Evolutionary conservation across 2,113 vertebrate genomes (phyloP), one percentile per base, ranked within the genome.

Genomic region (Cyphomyrus plagiostoma): DNA sequence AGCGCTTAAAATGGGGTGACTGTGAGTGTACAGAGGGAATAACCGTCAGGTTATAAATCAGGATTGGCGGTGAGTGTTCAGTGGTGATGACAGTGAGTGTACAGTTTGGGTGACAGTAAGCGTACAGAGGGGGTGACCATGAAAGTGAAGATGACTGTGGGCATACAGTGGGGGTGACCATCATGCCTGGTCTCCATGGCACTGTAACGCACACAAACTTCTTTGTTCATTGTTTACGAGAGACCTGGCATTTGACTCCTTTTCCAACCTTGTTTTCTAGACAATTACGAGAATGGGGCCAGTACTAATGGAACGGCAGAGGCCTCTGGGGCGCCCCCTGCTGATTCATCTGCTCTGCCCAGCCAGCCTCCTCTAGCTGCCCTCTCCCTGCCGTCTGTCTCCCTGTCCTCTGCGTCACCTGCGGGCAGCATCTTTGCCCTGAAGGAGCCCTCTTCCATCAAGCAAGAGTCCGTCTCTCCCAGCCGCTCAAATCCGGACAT

Each of bases 391-490:
- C 91, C 39, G 21, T 42, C 56, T 21, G 82, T 1, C 11, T 1
- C 89, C 83, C n/a, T 21, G 84, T 1, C 13, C 0, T 89, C 87
- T 13, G 1, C 77, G 83, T 91, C 30, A 84, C 91, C 17, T 91
- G 90, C 3, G 87, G 90, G 52, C 42, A 92, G 90, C 62, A 84
- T 82, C 56, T 88, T 88, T 2, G 88, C 91, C 86, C 89, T 92
- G 87, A 87, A 89, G 0, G 5, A 88, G 0, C 93, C 95, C 0
- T 3, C 97, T 42, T 91, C 92, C 17, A 93, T 99, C 90, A 99
- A 99, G 93, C 94, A 94, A 93, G 98, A 99, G 92, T 96, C 96
- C 58, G 80, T 92, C 77, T 97, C 97, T 90, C 97, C 97, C 0
- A 94, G 92, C 86, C 70, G 87, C 0, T 13, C 87, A 88, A 95